Percentiles rank a stretch among this genome's conserved stretches.
Evolutionary conservation across 2,888 invertebrate species (phyloP).

Genomic region (Brenthis ino): DNA sequence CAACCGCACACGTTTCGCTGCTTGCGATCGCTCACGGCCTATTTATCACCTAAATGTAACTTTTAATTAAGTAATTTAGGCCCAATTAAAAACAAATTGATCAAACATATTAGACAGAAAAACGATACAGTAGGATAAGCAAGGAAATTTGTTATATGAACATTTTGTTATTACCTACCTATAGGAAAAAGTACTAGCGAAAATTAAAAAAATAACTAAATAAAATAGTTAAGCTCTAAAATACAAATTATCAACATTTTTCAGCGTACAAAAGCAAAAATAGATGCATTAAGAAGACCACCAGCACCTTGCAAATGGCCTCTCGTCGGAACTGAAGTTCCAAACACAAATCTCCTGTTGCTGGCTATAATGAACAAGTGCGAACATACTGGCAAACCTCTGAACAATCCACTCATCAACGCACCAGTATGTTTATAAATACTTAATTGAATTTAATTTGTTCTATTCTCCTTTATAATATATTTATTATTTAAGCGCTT

Average conservation of each 20-base stretch:
- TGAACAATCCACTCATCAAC: conserved; percentile 55
- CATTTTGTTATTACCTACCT: no score
- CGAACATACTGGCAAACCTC: conserved; percentile 44
- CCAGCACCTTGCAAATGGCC: conserved; percentile 66
- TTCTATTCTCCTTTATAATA: no score
- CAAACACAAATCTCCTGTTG: conserved; percentile 66
- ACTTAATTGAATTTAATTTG: no score
- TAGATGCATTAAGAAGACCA: conserved; percentile 52
- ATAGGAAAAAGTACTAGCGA: no score
- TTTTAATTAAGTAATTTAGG: not conserved
- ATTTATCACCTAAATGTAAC: conserved; percentile 62
- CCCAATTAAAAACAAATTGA: not conserved
- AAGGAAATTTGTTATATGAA: no score
- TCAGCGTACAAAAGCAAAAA: conserved; percentile 54
- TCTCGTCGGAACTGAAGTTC: conserved; percentile 61
- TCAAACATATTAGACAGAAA: no score
- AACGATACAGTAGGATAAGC: no score
- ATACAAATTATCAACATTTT: not conserved
- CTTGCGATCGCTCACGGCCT: conserved; percentile 68
- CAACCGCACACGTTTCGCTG: conserved; percentile 66
- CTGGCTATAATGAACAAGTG: conserved; percentile 65
- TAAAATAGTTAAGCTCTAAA: no score
- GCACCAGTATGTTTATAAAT: conserved; percentile 49
- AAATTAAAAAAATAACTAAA: no score
- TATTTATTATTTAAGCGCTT: no score